Evolutionary conservation across 2,113 vertebrate species (phyloP).

Genomic region (Hystrix brachyura): DNA sequence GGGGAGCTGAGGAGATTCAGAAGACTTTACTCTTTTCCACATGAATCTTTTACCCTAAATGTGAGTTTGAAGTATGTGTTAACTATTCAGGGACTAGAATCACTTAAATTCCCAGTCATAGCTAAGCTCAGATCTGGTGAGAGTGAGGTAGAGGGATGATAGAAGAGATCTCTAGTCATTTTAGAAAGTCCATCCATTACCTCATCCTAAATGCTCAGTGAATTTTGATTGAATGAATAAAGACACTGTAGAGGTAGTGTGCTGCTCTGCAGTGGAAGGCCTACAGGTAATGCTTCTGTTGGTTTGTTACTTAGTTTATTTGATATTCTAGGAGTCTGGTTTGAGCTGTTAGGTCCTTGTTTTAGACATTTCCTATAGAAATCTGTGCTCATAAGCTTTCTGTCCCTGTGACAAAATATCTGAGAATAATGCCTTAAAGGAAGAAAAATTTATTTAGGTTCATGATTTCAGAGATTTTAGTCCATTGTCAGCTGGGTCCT

Average conservation of each 20-base stretch:
- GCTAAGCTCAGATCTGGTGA: neutral
- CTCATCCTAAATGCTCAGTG: neutral
- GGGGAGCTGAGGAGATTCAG: neutral
- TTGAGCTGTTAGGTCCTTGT: neutral
- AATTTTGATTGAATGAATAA: neutral
- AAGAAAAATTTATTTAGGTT: neutral
- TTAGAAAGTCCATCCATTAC: neutral
- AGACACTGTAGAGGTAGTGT: neutral
- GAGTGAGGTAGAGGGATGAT: neutral
- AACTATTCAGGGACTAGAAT: neutral
- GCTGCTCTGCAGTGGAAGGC: neutral
- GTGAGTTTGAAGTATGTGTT: constrained; percentile 35
- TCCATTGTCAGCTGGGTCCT: neutral
- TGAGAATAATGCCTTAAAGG: neutral
- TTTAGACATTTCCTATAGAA: neutral
- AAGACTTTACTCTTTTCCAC: neutral
- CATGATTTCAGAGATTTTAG: neutral
- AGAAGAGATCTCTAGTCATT: neutral
- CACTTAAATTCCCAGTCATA: neutral
- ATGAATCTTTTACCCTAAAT: neutral
- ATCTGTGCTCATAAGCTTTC: neutral
- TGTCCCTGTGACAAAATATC: neutral
- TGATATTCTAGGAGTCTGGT: neutral
- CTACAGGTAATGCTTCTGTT: neutral
- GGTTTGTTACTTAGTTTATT: neutral